A percentile compares a stretch with the other conserved stretches of the same genome.
Conservation (phyloP, 2,113 vertebrate species). For the Mesitornis unicolor region DNA sequence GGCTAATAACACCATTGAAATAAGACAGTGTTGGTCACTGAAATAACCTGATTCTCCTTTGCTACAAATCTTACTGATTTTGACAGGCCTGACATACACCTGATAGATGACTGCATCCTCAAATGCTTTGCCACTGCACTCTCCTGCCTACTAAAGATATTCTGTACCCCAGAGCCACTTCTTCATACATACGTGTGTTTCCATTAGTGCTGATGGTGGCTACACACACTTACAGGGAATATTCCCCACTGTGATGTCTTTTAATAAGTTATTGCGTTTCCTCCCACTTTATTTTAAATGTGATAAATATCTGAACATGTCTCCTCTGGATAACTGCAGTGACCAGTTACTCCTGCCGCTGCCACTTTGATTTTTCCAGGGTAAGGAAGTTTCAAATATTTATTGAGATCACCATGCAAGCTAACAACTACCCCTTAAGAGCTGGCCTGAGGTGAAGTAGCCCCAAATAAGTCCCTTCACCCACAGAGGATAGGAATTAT, state of each 20-base stretch:
- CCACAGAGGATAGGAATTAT: rapidly evolving
- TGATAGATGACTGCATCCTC: not conserved
- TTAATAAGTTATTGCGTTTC: slow-evolving; percentile 10
- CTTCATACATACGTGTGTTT: not conserved
- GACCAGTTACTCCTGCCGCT: not conserved
- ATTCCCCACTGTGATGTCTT: not conserved
- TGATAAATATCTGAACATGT: slow-evolving; percentile 21
- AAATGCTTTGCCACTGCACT: not conserved
- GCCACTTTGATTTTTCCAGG: slow-evolving; percentile 11
- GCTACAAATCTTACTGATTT: not conserved
- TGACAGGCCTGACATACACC: not conserved
- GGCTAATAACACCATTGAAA: not conserved
- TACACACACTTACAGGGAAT: not conserved
- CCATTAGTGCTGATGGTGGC: not conserved
- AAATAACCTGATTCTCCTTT: not conserved
- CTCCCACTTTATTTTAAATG: slow-evolving; percentile 1
- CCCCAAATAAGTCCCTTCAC: not conserved
- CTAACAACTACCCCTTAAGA: not conserved
- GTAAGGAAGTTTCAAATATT: not conserved
- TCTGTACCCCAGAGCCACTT: not conserved
- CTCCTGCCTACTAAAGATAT: not conserved
- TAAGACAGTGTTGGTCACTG: not conserved
- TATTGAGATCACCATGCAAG: not conserved
- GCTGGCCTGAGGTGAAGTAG: not conserved
- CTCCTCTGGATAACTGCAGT: not conserved